Evolutionary conservation across 2,888 invertebrate species (phyloP), one percentile per base, ranked within the genome.

Genomic region (Andrena hattorfiana): DNA sequence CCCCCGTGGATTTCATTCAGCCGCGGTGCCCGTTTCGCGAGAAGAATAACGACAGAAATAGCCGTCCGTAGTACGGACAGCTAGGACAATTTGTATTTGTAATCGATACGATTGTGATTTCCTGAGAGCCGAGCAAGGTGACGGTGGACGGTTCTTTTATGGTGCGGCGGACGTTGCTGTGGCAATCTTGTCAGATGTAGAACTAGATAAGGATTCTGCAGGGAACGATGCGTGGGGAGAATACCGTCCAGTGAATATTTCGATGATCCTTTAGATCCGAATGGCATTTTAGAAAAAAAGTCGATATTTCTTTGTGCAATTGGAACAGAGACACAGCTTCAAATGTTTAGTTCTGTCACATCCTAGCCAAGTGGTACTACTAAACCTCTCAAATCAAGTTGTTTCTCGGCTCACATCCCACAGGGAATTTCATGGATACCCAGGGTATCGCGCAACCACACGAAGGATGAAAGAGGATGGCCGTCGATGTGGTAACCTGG

Each of bases 401-500:
- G 74, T 72, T 77, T 54, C 67, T 64, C 68, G 32, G 48, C 56
- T 72, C 35, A 73, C 85, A 63, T 60, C 81, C 75, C 78, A 16
- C 28, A 67, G 77, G 72, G 69, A 80, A 77, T 87, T 78, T 83
- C 83, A 77, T 60, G 80, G 74, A 74, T 74, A 63, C 28, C 60
- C 54, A 60, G 35, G 35, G 26, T 59, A 5, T 16, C 20, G 64
- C 69, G 67, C n/a, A 71, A 35, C 28, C 1, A 30, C 28, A 26
- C 10, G 67, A 70, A 56, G 60, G 49, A 30, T 62, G 32, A 26
- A 64, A 68, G 49, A 56, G 80, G 67, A 35, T 56, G 67, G 63
- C 71, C 73, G 49, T 59, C 84, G 86, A 87, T 90, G 91, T 87
- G 85, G 91, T 86, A 91, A 91, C 88, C 79, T 49, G 59, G 62